phyloP scores from a whole-genome alignment of 2,797 vertebrate species.

The Chelon auratus region DNA sequence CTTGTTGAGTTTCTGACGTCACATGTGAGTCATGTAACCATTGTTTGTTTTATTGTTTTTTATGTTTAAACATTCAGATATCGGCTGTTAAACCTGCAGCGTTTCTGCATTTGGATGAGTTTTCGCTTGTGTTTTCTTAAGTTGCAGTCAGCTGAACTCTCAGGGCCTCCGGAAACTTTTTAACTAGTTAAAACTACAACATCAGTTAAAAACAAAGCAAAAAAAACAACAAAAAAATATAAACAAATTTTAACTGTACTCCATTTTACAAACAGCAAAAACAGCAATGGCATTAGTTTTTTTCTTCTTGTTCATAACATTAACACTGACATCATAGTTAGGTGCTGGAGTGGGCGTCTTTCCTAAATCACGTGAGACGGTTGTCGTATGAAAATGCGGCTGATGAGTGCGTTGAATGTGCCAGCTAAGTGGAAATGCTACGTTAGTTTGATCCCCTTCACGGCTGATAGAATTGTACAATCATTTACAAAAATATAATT shows the following conservation, averaged over 20 bases:
- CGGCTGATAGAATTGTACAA: constrained; percentile 61
- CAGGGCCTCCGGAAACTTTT: not conserved
- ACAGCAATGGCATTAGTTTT: constrained; percentile 22
- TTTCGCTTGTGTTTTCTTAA: not conserved
- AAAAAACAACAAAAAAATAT: constrained; percentile 20
- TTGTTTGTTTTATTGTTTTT: not conserved
- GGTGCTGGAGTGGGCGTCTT: constrained; percentile 49
- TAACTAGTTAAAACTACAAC: constrained; percentile 29
- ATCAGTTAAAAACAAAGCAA: constrained; percentile 39
- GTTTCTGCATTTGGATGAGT: too few species aligned
- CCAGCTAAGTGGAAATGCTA: constrained; percentile 35
- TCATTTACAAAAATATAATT: constrained; percentile 87
- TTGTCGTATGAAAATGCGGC: constrained; percentile 28
- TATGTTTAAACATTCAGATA: too few species aligned
- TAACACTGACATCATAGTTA: constrained; percentile 74
- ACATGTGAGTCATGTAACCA: too few species aligned
- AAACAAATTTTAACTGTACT: constrained; percentile 30
- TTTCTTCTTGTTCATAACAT: constrained; percentile 22
- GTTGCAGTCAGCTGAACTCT: not conserved
- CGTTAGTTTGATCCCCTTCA: constrained; percentile 53
- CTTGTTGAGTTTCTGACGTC: not conserved
- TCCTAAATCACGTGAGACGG: constrained; percentile 36
- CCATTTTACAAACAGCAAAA: constrained; percentile 53
- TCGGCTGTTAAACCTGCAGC: too few species aligned
- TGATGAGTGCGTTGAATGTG: constrained; percentile 23